A percentile compares a stretch with the other conserved stretches of the same genome.
These are phyloP conservation scores for Anguilla anguilla DNA, from an alignment of 2,797 vertebrate species.

Conservation along the genomic window DNA sequence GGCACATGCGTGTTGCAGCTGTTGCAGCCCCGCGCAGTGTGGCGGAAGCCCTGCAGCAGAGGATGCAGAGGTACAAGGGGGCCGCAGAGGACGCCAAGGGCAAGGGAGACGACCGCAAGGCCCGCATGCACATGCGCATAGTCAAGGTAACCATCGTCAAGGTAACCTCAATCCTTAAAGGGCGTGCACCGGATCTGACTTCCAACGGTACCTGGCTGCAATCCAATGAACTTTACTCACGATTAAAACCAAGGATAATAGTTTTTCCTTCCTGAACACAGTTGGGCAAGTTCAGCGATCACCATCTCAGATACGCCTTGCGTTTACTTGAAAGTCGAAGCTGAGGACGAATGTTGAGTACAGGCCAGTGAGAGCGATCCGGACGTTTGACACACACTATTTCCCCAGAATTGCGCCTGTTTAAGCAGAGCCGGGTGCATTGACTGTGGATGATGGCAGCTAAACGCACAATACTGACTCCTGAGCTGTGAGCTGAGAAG, in stretches of 20 bases:
- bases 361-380: no score
- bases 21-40: conserved; percentile 73
- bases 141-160: conserved; percentile 75
- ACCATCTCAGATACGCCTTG: neutral
- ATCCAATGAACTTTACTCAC: neutral
- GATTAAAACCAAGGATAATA: neutral
- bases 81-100: conserved; percentile 82
- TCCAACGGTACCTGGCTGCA: neutral
- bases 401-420: neutral
- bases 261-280: neutral
- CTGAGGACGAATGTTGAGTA: neutral
- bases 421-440: neutral
- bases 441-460: neutral
- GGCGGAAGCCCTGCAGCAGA: conserved; percentile 85
- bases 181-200: neutral
- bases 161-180: neutral
- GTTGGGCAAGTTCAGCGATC: neutral
- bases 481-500: neutral
- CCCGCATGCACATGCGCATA: conserved; percentile 90
- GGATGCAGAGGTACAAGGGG: conserved; percentile 84
- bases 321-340: neutral
- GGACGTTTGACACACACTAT: neutral
- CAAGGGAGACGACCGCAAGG: conserved; percentile 87
- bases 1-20: conserved; percentile 39
- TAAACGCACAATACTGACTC: neutral